Base-by-base conservation (phyloP, 2,797 vertebrate genomes). In the Natrix natrix region DNA sequence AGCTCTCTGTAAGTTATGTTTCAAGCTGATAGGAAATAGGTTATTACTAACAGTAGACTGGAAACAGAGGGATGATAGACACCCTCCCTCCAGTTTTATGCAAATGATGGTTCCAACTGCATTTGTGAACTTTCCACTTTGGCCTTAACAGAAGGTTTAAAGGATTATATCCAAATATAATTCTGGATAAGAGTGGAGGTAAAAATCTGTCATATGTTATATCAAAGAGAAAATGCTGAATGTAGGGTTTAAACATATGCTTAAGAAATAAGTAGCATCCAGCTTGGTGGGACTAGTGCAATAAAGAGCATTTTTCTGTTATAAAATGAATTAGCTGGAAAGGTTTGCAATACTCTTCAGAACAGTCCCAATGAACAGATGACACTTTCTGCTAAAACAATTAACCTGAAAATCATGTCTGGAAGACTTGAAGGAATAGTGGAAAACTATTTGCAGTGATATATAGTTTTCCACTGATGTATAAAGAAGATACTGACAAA, bases 161-260 rank as follows among this genome's bases (percentile, higher is more conserved):
- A 88, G 89, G 32, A 28, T 91, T 88, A 24, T 83, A 91, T 57
- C 37, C 89, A 94, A 95, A 37, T 37, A 37, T 37, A 37, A 86
- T 8, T 56, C 12, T 90, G 94, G 86, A 92, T 57, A 94, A 89
- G 89, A 78, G 69, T 54, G 57, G 28, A 24, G 28, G 0, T 24
- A 60, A 11, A 93, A 16, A 8, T 3, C 48, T 59, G 37, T 20
- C 0, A 14, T 22, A 37, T 92, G 37, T 66, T 69, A 86, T 87
- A 90, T 89, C 59, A n/a, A 91, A 20, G 93, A 4, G 10, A 91
- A 88, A n/a, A 61, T 56, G 48, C 24, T 63, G 20, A 92, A 52
- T 94, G 91, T 92, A 87, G 92, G 93, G 89, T 93, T 94, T 92
- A 93, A 96, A 94, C 86, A 93, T 4, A 6, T 86, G 52, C 37